phyloP scores from a whole-genome alignment of 2,888 invertebrate genomes.

The Plagiodera versicolora region DNA sequence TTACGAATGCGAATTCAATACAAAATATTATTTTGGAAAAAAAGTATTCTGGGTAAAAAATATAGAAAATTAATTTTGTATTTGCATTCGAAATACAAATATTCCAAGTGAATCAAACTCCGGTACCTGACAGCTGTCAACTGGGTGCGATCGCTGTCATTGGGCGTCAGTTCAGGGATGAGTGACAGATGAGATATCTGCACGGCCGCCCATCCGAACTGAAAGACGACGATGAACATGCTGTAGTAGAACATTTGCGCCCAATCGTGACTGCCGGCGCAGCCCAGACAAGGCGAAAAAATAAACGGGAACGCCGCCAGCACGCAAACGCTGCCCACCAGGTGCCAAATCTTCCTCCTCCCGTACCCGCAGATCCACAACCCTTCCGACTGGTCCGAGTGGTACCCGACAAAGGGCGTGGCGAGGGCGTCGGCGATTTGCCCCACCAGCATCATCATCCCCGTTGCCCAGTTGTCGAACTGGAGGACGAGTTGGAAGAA shows the following conservation, averaged over 20 bases:
- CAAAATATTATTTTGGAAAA: no score
- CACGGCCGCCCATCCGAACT: constrained; percentile 91
- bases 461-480: constrained; percentile 63
- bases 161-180: constrained; percentile 78
- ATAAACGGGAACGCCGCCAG: constrained; percentile 83
- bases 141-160: constrained; percentile 73
- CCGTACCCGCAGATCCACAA: constrained; percentile 73
- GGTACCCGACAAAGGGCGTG: constrained; percentile 85
- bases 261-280: constrained; percentile 64
- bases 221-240: constrained; percentile 79
- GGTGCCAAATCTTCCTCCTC: constrained; percentile 77
- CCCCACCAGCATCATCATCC: constrained; percentile 76
- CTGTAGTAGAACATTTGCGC: constrained; percentile 76
- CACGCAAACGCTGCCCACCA: constrained; percentile 78
- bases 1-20: no score
- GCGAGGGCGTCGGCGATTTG: constrained; percentile 86
- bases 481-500: constrained; percentile 70
- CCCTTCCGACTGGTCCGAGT: constrained; percentile 75
- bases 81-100: no score
- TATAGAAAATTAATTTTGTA: no score
- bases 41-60: no score
- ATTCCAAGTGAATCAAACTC: no score
- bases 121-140: constrained; percentile 68
- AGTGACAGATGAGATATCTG: constrained; percentile 90
- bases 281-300: constrained; percentile 75